These are phyloP conservation scores for Sacculina carcini DNA, from an alignment of 2,888 invertebrate genomes.

Conservation along the genomic window DNA sequence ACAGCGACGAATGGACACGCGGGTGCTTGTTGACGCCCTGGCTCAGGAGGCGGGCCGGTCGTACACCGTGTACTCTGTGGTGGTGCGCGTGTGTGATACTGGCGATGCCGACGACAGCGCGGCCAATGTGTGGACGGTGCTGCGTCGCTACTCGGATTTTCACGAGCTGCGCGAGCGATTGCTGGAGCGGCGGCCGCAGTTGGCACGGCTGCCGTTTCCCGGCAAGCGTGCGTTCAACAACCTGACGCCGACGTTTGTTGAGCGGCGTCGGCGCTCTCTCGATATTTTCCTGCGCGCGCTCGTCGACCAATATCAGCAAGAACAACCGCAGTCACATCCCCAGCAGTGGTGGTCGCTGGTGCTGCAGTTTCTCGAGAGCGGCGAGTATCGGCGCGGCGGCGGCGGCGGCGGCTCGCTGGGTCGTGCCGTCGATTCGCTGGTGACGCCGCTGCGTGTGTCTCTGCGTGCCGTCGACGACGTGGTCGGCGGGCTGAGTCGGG, in stretches of 20 bases:
- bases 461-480: slow-evolving; percentile 53
- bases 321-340: no score
- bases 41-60: slow-evolving; percentile 58
- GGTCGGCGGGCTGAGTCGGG: slow-evolving; percentile 51
- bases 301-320: slow-evolving; percentile 30
- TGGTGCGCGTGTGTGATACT: slow-evolving; percentile 37
- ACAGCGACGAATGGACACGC: background rate
- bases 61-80: slow-evolving; percentile 65
- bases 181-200: slow-evolving; percentile 49
- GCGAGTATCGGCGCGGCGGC: slow-evolving; percentile 21
- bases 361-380: slow-evolving; percentile 32
- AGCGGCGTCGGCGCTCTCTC: slow-evolving; percentile 39
- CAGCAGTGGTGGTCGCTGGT: slow-evolving; percentile 33
- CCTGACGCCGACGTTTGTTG: slow-evolving; percentile 54
- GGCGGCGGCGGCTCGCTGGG: slow-evolving; percentile 32
- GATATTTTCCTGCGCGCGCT: slow-evolving; percentile 52
- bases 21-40: slow-evolving; percentile 23
- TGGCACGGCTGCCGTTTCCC: slow-evolving; percentile 52
- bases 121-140: slow-evolving; percentile 82
- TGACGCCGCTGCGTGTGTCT: slow-evolving; percentile 53
- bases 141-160: slow-evolving; percentile 78
- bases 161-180: slow-evolving; percentile 49
- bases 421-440: slow-evolving; percentile 37
- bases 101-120: slow-evolving; percentile 32
- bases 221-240: slow-evolving; percentile 85